These are phyloP conservation scores for Galerucella nymphaeae DNA, from an alignment of 2,888 invertebrate species.

Conservation along the genomic window DNA sequence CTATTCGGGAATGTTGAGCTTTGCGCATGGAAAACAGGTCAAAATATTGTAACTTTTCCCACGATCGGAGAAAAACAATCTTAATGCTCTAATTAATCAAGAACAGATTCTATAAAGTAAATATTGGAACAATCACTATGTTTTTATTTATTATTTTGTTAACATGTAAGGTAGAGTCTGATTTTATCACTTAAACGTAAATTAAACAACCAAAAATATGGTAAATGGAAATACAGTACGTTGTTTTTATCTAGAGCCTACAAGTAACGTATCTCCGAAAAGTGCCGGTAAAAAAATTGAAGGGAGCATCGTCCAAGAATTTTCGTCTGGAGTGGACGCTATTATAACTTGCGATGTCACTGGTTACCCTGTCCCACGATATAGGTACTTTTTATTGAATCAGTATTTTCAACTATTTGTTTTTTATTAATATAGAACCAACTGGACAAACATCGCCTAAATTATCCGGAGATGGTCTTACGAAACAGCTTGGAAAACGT, in stretches of 20 bases:
- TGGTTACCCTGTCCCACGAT: constrained; percentile 77
- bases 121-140: background rate
- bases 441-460: constrained; percentile 68
- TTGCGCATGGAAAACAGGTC: no score
- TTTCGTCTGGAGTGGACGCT: constrained; percentile 59
- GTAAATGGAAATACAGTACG: background rate
- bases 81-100: background rate
- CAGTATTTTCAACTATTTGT: constrained; percentile 20
- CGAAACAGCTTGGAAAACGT: constrained; percentile 63
- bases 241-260: constrained; percentile 71
- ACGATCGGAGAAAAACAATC: no score
- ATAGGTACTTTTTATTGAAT: constrained; percentile 67
- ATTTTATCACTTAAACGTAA: no score
- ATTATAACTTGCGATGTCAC: constrained; percentile 76
- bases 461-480: constrained; percentile 69
- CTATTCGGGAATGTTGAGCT: no score
- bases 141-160: background rate
- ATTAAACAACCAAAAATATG: background rate
- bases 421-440: constrained; percentile 63
- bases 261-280: constrained; percentile 73
- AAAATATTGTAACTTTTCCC: no score
- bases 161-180: background rate
- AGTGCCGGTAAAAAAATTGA: constrained; percentile 65
- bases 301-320: constrained; percentile 67
- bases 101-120: background rate